These are phyloP conservation scores for Arion vulgaris DNA, from an alignment of 1,140 invertebrate species.

Conservation along the genomic window DNA sequence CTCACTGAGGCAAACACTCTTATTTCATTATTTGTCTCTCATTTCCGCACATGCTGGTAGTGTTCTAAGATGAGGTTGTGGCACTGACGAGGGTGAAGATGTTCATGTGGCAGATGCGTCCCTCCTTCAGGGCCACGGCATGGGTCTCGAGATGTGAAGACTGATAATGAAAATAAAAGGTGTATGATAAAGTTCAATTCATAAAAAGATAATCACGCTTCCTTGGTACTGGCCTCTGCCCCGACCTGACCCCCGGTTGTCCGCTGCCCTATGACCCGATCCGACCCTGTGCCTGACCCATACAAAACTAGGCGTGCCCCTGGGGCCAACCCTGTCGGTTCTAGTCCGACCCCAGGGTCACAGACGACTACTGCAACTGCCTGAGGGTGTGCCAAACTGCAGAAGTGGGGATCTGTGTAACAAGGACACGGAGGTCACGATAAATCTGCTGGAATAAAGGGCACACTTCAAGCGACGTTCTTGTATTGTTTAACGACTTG, in stretches of 20 bases:
- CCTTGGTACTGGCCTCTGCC: constrained; percentile 26
- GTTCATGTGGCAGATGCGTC: constrained; percentile 39
- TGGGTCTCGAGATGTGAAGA: constrained; percentile 16
- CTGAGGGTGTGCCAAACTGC: not conserved
- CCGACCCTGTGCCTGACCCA: constrained; percentile 42
- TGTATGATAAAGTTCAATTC: constrained; percentile 41
- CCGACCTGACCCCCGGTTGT: constrained; percentile 42
- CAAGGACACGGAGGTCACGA: not conserved
- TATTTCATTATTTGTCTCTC: constrained; percentile 44
- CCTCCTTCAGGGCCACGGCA: constrained; percentile 3
- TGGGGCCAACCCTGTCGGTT: not conserved
- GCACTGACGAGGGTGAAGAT: not conserved
- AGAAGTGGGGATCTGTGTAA: not conserved
- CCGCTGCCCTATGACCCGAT: constrained; percentile 42
- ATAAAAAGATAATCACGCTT: constrained; percentile 48
- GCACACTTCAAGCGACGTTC: not conserved
- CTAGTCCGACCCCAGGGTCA: constrained; percentile 1
- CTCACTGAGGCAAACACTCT: constrained; percentile 20
- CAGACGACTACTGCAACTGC: not conserved
- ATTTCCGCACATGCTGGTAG: constrained; percentile 19
- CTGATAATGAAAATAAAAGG: constrained; percentile 43
- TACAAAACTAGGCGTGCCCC: constrained; percentile 36
- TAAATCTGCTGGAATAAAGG: not conserved
- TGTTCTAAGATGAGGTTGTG: not conserved
- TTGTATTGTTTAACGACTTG: not conserved